These are phyloP conservation scores for Sthenelais limicola DNA, from an alignment of 2,888 invertebrate species.

Conservation along the genomic window DNA sequence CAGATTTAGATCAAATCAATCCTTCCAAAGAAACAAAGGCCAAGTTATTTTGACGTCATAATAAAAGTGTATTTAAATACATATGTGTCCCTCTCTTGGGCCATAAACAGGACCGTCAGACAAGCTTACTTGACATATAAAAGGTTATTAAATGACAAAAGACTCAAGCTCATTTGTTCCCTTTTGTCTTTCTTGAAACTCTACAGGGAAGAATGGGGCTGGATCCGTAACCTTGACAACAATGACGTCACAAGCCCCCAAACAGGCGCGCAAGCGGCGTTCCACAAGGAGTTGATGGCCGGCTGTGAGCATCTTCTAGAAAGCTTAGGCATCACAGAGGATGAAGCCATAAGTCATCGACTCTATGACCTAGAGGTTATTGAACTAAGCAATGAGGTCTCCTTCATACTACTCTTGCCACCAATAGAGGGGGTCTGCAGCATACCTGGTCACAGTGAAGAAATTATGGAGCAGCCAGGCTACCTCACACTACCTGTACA, in stretches of 20 bases:
- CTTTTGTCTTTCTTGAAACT: too few relatives aligned
- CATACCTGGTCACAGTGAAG: slow-evolving; percentile 83
- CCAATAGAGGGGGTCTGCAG: slow-evolving; percentile 94
- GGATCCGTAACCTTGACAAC: slow-evolving; percentile 78
- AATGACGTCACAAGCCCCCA: slow-evolving; percentile 54
- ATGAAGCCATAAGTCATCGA: slow-evolving; percentile 73
- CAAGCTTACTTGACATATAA: too few relatives aligned
- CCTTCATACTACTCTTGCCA: slow-evolving; percentile 92
- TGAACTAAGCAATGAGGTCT: slow-evolving; percentile 91
- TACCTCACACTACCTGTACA: slow-evolving; percentile 90
- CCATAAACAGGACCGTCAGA: too few relatives aligned
- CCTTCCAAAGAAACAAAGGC: too few relatives aligned
- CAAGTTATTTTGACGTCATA: too few relatives aligned
- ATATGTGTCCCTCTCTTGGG: too few relatives aligned
- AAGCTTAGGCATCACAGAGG: slow-evolving; percentile 64
- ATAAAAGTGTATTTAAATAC: too few relatives aligned
- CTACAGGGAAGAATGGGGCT: slow-evolving; percentile 97
- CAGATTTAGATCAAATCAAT: too few relatives aligned
- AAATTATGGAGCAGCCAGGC: slow-evolving; percentile 87
- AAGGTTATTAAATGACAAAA: too few relatives aligned
- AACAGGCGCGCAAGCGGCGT: slow-evolving; percentile 69
- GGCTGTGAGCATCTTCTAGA: slow-evolving; percentile 67
- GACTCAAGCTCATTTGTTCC: too few relatives aligned
- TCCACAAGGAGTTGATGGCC: slow-evolving; percentile 68
- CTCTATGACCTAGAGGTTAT: slow-evolving; percentile 95